Percentiles rank a stretch among this genome's conserved stretches.
Evolutionary conservation across 2,888 invertebrate genomes (phyloP).

Genomic region (Amblyjoppa fuscipennis): DNA sequence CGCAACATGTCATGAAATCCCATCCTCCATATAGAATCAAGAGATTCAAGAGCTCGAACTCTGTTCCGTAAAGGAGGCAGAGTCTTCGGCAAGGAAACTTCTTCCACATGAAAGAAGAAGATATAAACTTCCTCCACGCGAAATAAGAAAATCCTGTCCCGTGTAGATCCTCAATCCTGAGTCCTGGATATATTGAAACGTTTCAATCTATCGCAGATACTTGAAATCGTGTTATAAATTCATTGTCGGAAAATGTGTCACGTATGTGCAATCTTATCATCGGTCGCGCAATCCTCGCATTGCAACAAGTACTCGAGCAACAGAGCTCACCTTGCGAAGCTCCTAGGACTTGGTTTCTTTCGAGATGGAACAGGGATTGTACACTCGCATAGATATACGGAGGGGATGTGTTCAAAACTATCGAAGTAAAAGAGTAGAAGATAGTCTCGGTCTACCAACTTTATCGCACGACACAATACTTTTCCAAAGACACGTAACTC

Average conservation of each 20-base stretch:
- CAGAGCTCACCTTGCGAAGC: constrained; percentile 50
- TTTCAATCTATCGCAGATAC: no score
- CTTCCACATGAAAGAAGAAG: no score
- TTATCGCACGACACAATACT: constrained; percentile 68
- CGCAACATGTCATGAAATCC: no score
- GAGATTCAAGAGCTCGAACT: no score
- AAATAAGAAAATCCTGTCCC: no score
- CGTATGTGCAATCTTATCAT: neutral
- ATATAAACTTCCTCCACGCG: no score
- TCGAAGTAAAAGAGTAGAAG: constrained; percentile 36
- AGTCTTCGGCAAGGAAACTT: no score
- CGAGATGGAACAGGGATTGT: neutral
- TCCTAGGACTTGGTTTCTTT: constrained; percentile 40
- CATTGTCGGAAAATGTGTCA: neutral
- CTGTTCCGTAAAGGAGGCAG: no score
- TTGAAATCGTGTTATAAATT: no score
- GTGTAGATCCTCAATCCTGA: no score
- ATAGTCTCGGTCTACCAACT: constrained; percentile 51
- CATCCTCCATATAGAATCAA: no score
- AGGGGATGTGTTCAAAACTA: constrained; percentile 63
- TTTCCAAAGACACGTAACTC: constrained; percentile 33
- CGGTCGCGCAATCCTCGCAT: neutral
- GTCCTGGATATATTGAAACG: no score
- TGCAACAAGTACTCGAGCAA: constrained; percentile 60
- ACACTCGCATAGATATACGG: constrained; percentile 45